Evolutionary conservation across 2,113 vertebrate genomes (phyloP).

Genomic region (Connochaetes taurinus): DNA sequence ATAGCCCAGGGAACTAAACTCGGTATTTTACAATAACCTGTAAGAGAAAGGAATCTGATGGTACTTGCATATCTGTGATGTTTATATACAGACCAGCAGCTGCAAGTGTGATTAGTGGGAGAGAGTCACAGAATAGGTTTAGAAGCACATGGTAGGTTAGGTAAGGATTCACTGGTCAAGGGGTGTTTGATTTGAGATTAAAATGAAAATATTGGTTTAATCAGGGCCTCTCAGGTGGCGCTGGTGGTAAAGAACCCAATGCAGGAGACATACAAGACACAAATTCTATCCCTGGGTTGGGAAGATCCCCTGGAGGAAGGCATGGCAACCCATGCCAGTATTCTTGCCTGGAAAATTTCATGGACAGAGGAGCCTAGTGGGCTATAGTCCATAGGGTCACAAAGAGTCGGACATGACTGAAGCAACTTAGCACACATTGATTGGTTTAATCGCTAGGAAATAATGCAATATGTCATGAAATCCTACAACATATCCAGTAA

Average conservation of each 20-base stretch:
- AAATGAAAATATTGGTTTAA: neutral
- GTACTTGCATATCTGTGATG: neutral
- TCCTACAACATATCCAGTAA: neutral
- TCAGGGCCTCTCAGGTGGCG: neutral
- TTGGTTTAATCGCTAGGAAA: neutral
- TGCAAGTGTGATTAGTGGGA: neutral
- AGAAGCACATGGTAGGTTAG: neutral
- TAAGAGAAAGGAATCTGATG: neutral
- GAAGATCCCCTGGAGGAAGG: neutral
- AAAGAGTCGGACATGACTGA: neutral
- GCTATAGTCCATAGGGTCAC: neutral
- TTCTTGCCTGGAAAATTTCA: neutral
- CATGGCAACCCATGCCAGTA: neutral
- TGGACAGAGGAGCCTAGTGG: neutral
- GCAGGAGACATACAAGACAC: neutral
- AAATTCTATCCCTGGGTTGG: neutral
- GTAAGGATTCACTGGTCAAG: neutral
- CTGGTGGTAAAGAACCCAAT: neutral
- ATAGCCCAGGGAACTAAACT: neutral
- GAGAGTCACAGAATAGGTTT: neutral
- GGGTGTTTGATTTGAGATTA: neutral
- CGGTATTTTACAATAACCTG: neutral
- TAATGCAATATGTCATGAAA: neutral
- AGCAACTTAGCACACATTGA: neutral
- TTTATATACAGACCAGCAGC: neutral